Base-by-base conservation (phyloP, 2,113 vertebrate species). In the Rattus rattus region DNA sequence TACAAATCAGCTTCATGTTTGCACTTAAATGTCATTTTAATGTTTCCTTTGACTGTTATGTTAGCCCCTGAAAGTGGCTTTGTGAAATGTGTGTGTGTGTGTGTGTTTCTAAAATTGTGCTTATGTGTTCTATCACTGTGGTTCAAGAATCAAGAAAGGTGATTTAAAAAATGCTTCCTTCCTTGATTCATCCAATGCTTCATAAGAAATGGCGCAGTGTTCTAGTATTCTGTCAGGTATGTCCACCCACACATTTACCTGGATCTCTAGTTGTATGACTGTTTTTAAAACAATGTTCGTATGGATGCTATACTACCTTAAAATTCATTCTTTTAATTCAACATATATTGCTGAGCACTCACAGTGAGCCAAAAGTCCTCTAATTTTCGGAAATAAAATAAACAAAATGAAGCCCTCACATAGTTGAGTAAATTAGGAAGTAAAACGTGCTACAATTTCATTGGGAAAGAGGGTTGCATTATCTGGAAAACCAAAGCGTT, bases 311-410 rank as follows among this genome's bases (percentile, higher is more conserved):
- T 72, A 5, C 28, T 47, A 88, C 28, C 47, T 65, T 80, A 70
- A 75, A 94, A 92, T 6, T 33, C 54, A 77, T 47, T 59, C 26
- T 75, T 54, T 73, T 61, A 49, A 63, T 47, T 72, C 69, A 93
- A 13, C 7, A 33, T 56, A 72, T 43, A 39, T 63, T 88, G 36
- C 19, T 84, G 56, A 61, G 28, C 24, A 70, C 13, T 17, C 10
- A n/a, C 10, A n/a, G 1, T 56, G 26, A 30, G 20, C 17, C 47
- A 91, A 7, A 54, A 1, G 63, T 65, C 26, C 61, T 52, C 26
- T 10, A 73, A n/a, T 73, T 59, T 86, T 73, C n/a, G 87, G 63
- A n/a, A 93, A 95, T 69, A 92, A 95, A 86, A 56, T 1, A 91
- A 6, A 63, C 39, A 76, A 91, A 88, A 80, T 22, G 9, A 94